These are phyloP conservation scores for Villa cingulata DNA, from an alignment of 2,888 invertebrate genomes.

Conservation along the genomic window DNA sequence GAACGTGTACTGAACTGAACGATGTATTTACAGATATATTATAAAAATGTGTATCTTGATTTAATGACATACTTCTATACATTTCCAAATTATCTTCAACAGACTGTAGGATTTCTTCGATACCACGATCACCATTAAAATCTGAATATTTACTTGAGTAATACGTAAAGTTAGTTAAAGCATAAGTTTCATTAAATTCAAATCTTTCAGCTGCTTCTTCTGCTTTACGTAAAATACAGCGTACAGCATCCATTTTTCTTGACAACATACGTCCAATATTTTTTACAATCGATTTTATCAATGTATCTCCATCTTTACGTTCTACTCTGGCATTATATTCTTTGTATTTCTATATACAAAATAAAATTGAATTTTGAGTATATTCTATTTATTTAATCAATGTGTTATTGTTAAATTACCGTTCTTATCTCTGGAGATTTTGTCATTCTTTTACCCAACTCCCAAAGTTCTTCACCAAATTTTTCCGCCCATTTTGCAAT, in stretches of 20 bases:
- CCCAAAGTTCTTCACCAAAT: conserved; percentile 68
- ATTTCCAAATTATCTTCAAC: conserved; percentile 26
- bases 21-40: conserved; percentile 66
- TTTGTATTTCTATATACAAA: conserved; percentile 54
- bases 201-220: conserved; percentile 53
- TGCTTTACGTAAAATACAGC: conserved; percentile 64
- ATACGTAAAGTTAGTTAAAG: conserved; percentile 39
- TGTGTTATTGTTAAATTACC: conserved; percentile 41
- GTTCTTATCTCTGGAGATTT: conserved; percentile 61
- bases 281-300: conserved; percentile 64
- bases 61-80: conserved; percentile 46
- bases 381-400: not conserved
- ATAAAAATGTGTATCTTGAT: conserved; percentile 70
- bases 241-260: conserved; percentile 79
- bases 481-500: conserved; percentile 66
- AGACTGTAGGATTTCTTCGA: conserved; percentile 24
- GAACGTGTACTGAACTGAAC: conserved; percentile 81
- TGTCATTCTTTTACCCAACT: conserved; percentile 61
- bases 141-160: conserved; percentile 71
- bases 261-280: conserved; percentile 76
- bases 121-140: conserved; percentile 28
- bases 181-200: conserved; percentile 36
- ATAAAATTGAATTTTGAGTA: not conserved
- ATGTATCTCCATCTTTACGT: conserved; percentile 61
- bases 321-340: conserved; percentile 65